Evolutionary conservation across 2,113 vertebrate genomes (phyloP), one percentile per base, ranked within the genome.

Genomic region (Cottus gobio): DNA sequence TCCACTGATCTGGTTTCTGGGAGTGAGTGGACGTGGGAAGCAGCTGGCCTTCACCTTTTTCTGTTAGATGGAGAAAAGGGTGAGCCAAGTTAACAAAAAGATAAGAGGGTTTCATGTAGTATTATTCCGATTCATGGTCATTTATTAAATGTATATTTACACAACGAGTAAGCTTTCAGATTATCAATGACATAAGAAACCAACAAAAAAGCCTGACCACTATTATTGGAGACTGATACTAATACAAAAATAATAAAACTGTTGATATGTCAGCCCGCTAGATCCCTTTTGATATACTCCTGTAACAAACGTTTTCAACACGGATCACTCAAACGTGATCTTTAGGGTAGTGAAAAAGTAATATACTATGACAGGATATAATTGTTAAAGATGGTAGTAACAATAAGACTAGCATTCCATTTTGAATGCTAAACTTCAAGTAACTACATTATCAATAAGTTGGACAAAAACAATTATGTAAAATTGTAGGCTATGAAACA

Each of bases 11-110:
- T 89, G 93, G 57, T 94, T 95, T 80, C 96, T 96, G 12, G 96
- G 93, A 2, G 96, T 97, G 76, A 96, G 93, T 0, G 97, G 95
- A 0, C 95, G 96, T 0, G 97, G 95, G 87, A 99, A 99, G 83
- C 98, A 98, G 87, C 95, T 96, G 72, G 94, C 91, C 0, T 92
- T 90, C 65, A 95, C 95, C 91, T 97, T 99, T 71, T 89, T 91
- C 95, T 95, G 46, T 91, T 8, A 85, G 87, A 95, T 6, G 70
- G 30, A 73, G 16, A 84, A 4, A 56, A n/a, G 0, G 1, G 2
- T 52, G 30, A 84, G 34, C 69, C 3, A 67, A 71, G 63, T 52
- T 30, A 3, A 5, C 7, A 20, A 31, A 56, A 31, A 82, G 34
- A 71, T 2, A 67, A 46, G 1, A 12, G 9, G 13, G 18, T 30